A percentile compares a stretch with the other conserved stretches of the same genome.
Conservation (phyloP, 2,888 invertebrate species). For the Notodonta dromedarius region DNA sequence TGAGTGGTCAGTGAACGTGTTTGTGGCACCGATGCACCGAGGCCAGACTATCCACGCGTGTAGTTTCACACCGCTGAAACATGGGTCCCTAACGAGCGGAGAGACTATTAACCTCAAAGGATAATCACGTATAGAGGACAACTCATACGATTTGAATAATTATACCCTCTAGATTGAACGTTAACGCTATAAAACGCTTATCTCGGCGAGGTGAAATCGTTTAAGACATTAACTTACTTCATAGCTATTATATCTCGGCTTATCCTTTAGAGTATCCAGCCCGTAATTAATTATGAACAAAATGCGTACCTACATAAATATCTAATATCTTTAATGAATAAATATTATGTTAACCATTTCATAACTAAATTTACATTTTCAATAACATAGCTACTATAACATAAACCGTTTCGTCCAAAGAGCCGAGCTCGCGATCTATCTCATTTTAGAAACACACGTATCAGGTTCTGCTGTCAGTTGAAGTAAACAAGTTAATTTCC, state of each 20-base stretch:
- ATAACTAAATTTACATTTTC: too few species aligned
- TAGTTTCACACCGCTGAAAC: neutral
- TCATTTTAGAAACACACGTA: neutral
- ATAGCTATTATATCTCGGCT: neutral
- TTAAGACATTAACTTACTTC: slow-evolving; percentile 11
- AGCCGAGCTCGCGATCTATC: neutral
- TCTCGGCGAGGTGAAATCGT: slow-evolving; percentile 24
- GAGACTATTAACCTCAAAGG: slow-evolving; percentile 23
- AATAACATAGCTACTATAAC: too few species aligned
- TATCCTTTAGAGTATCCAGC: neutral
- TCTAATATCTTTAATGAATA: too few species aligned
- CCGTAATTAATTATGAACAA: neutral
- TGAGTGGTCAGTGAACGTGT: slow-evolving; percentile 41
- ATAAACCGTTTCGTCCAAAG: too few species aligned
- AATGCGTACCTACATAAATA: neutral
- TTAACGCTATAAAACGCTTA: slow-evolving; percentile 21
- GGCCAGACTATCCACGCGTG: neutral
- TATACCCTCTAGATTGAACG: slow-evolving; percentile 24
- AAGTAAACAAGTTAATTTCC: neutral
- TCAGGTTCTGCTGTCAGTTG: neutral
- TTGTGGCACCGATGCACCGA: slow-evolving; percentile 28
- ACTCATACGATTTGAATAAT: slow-evolving; percentile 38
- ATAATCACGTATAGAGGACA: slow-evolving; percentile 25
- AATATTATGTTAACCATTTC: too few species aligned
- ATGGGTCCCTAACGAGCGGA: neutral